Evolutionary conservation across 2,113 vertebrate genomes (phyloP).

Genomic region (Eudyptes chrysolophus): DNA sequence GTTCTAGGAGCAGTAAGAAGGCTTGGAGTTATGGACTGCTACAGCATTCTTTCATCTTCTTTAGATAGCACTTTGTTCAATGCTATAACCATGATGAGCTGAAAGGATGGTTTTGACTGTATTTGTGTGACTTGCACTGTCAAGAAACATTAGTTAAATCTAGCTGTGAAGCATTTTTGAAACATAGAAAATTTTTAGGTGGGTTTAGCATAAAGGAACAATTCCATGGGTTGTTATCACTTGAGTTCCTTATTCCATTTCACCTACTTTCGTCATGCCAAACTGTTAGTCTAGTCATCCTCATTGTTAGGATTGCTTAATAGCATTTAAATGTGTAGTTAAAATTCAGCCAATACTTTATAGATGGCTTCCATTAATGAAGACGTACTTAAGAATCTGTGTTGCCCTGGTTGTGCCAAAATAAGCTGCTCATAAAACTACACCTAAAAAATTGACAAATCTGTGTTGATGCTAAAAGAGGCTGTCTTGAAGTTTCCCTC

Average conservation of each 20-base stretch:
- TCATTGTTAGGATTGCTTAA: neutral
- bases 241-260: neutral
- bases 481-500: neutral
- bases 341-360: neutral
- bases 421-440: neutral
- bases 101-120: neutral
- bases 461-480: neutral
- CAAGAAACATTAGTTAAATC: neutral
- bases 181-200: neutral
- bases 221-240: neutral
- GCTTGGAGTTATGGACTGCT: neutral
- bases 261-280: neutral
- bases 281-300: neutral
- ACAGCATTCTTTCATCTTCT: neutral
- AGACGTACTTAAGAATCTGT: neutral
- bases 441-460: neutral
- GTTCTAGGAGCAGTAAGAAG: neutral
- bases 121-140: neutral
- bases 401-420: neutral
- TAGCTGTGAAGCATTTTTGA: neutral
- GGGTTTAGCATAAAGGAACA: neutral
- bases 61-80: neutral
- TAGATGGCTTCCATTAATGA: neutral
- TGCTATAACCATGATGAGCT: neutral
- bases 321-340: neutral